Base-by-base conservation (phyloP, 2,888 invertebrate genomes). In the Caenorhabditis auriculariae region DNA sequence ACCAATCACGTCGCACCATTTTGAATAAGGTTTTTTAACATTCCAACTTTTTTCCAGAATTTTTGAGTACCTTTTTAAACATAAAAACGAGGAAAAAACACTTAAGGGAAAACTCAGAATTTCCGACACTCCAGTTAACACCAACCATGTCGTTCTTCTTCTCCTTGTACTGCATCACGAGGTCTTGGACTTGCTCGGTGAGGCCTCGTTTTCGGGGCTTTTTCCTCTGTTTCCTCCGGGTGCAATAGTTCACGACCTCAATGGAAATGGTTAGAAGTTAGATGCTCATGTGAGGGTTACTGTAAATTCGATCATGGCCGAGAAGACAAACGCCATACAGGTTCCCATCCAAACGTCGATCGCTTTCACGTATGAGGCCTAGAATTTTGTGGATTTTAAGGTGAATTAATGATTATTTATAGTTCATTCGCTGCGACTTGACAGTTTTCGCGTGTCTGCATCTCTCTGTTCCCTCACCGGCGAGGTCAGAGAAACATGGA, bases 311-410 rank as follows among this genome's bases (percentile, higher is more conserved):
- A 72, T 73, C 74, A 75, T 75, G 6, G 71, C 74, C 7, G 68
- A 58, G 62, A 75, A 75, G 3, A 75, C 72, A 45, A 75, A 75
- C 4, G 74, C 61, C 73, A 73, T 73, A 42, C 71, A 75, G 0
- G 74, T 65, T 6, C 74, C 74, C 73, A 76, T 72, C 73, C 74
- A 75, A n/a, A 76, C 72, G 49, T 77, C 74, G 38, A 76, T 69
- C 9, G 74, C 76, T 42, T 77, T 76, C 43, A 75, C 70, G 50
- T 76, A 66, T 4, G 72, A 67, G 4, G 74, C 68, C 71, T 71
- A 32, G 19, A 66, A 44, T 26, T 12, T 6, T 26, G 15, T 35
- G 28, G 2, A 12, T 27, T 17, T 53, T 54, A 32, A 28, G 17
- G 24, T 46, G 12, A 9, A 4, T 27, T 39, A 24, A 24, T 19